phyloP scores from a whole-genome alignment of 1,140 invertebrate species.

The Pseudomyrmex sp. region DNA sequence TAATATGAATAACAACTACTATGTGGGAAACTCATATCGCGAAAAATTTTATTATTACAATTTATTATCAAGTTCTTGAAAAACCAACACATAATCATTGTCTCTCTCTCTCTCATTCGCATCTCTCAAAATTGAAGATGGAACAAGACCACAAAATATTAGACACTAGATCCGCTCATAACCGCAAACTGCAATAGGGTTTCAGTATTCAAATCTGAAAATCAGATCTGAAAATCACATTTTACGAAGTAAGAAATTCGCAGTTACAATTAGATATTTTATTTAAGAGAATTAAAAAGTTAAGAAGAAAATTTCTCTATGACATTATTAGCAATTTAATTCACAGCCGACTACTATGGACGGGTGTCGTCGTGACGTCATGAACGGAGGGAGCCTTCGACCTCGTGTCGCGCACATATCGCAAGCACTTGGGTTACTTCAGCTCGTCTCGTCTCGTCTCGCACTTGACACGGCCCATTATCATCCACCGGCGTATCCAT shows the following conservation, averaged over 20 bases:
- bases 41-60: no score
- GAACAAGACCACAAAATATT: slow-evolving; percentile 3
- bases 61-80: slow-evolving; percentile 5
- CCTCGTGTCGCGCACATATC: slow-evolving; percentile 41
- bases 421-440: slow-evolving; percentile 55
- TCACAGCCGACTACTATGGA: neutral
- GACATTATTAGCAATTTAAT: neutral
- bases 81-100: neutral
- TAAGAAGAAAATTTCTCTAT: neutral
- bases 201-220: slow-evolving; percentile 5
- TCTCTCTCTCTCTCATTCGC: neutral
- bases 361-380: slow-evolving; percentile 33
- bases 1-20: neutral
- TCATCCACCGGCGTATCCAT: slow-evolving; percentile 70
- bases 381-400: slow-evolving; percentile 24
- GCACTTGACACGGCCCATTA: slow-evolving; percentile 65
- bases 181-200: no score
- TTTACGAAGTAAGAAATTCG: neutral
- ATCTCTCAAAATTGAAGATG: neutral
- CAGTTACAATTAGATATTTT: neutral
- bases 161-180: no score
- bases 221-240: neutral
- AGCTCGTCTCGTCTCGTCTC: slow-evolving; percentile 41
- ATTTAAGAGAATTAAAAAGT: neutral
- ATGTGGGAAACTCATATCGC: neutral